Percentiles rank a stretch among this genome's conserved stretches.
These are phyloP conservation scores for Cyanoramphus novaezelandiae DNA, from an alignment of 2,113 vertebrate genomes.

Conservation along the genomic window DNA sequence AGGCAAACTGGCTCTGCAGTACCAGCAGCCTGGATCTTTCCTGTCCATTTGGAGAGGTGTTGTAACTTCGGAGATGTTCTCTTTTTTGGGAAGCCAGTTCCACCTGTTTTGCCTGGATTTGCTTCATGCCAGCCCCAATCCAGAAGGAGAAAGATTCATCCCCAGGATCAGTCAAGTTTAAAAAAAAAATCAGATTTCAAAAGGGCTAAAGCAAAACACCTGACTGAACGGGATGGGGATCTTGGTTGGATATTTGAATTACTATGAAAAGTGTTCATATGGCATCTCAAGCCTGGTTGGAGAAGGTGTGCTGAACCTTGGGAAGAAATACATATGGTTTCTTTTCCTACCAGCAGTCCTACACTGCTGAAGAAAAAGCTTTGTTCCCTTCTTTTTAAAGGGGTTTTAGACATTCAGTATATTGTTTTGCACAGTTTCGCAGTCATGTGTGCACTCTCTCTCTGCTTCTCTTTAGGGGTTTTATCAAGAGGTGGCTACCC, in stretches of 20 bases:
- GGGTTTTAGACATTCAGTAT: neutral
- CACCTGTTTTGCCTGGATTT: neutral
- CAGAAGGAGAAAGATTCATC: neutral
- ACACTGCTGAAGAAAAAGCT: neutral
- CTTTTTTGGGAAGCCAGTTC: neutral
- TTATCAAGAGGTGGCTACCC: slow-evolving; percentile 87
- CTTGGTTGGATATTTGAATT: neutral
- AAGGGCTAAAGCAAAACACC: neutral
- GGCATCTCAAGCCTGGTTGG: neutral
- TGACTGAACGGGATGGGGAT: neutral
- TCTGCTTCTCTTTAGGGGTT: slow-evolving; percentile 78
- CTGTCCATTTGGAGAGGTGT: neutral
- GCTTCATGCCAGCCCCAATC: neutral
- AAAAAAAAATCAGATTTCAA: neutral
- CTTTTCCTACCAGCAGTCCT: neutral
- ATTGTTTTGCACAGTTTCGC: neutral
- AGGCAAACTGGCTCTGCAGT: neutral
- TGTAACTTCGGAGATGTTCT: neutral
- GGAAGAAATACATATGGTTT: neutral
- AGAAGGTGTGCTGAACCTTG: neutral
- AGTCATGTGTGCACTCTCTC: neutral
- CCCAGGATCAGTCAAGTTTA: neutral
- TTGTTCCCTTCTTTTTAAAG: neutral
- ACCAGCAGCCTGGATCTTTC: neutral
- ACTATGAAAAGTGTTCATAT: neutral